Percentiles rank a stretch among this genome's conserved stretches.
Evolutionary conservation across 2,888 invertebrate genomes (phyloP).

Genomic region (Drosophila nigritarsus): DNA sequence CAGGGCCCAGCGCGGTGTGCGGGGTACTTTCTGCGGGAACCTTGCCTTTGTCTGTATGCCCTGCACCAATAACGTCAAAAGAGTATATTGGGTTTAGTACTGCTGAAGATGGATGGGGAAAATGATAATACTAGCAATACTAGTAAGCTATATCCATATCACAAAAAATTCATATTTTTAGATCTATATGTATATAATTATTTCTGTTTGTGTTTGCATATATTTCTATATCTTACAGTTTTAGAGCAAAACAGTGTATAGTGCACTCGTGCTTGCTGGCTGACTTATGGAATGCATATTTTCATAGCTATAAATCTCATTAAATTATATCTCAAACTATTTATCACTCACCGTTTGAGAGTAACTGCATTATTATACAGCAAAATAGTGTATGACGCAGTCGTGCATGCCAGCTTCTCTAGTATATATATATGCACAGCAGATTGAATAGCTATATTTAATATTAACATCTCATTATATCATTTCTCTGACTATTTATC

Average conservation of each 20-base stretch:
- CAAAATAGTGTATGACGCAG: not conserved
- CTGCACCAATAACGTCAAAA: not conserved
- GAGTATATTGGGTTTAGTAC: not conserved
- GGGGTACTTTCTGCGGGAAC: slow-evolving; percentile 29
- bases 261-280: too few species aligned
- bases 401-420: not conserved
- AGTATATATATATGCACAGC: not conserved
- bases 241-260: too few species aligned
- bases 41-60: slow-evolving; percentile 27
- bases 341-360: not conserved
- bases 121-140: not conserved
- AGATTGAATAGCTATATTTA: not conserved
- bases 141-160: not conserved
- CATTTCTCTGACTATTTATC: not conserved
- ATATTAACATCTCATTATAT: not conserved
- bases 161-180: not conserved
- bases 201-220: not conserved
- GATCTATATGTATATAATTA: not conserved
- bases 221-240: too few species aligned
- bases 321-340: not conserved
- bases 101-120: not conserved
- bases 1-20: slow-evolving; percentile 48
- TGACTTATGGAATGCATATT: not conserved
- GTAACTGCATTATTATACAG: not conserved
- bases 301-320: not conserved